Conservation (phyloP, 2,888 invertebrate genomes). For the Amiota mariae region DNA sequence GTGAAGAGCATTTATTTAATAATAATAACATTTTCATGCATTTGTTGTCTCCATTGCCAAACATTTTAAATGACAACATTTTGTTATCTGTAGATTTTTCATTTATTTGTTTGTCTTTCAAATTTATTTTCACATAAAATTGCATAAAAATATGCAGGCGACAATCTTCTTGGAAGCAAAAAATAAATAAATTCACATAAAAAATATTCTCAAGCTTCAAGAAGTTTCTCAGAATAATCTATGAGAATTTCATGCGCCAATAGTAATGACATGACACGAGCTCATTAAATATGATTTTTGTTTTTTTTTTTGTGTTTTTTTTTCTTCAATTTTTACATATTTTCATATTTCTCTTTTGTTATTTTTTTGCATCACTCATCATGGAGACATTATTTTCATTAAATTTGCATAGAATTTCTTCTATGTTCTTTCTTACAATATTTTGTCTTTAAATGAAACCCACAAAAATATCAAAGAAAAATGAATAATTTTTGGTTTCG, state of each 20-base stretch:
- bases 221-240: background rate
- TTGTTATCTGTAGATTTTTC: background rate
- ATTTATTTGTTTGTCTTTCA: background rate
- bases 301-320: conserved; percentile 10
- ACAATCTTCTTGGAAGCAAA: background rate
- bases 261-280: background rate
- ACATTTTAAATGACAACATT: background rate
- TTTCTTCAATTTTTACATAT: background rate
- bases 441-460: too few species aligned
- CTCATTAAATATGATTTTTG: conserved; percentile 25
- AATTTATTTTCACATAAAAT: conserved; percentile 2
- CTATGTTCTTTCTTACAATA: too few species aligned
- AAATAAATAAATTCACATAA: background rate
- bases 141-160: conserved; percentile 10
- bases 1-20: too few species aligned
- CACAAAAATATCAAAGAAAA: too few species aligned
- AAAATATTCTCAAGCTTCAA: conserved; percentile 16
- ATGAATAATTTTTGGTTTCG: too few species aligned
- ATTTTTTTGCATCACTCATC: conserved; percentile 8
- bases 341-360: background rate
- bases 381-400: conserved; percentile 3
- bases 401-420: conserved; percentile 23
- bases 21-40: conserved; percentile 2
- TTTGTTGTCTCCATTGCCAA: background rate
- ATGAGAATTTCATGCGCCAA: background rate